Conservation (phyloP, 2,797 vertebrate genomes). For the Sebastes miniatus region DNA sequence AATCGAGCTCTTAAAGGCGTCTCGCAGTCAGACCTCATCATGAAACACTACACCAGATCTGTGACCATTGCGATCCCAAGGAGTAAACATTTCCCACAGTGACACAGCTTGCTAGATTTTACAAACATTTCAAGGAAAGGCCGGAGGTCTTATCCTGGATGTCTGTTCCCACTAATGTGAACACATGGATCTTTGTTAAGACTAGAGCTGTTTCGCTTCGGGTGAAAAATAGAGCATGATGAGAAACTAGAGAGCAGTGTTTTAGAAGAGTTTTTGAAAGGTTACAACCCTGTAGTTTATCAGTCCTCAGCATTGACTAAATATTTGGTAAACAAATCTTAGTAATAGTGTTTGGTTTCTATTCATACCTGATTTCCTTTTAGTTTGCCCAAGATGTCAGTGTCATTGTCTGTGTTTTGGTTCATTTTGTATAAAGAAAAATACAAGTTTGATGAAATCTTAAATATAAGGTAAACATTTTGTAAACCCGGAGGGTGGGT, state of each 20-base stretch:
- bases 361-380: too few relatives aligned
- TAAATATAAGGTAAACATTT: too few relatives aligned
- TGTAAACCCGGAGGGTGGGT: too few relatives aligned
- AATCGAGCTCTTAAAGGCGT: constrained; percentile 55
- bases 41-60: constrained; percentile 63
- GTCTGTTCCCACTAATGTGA: constrained; percentile 3
- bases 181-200: constrained; percentile 12
- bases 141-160: not conserved
- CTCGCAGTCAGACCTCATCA: constrained; percentile 28
- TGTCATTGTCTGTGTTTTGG: too few relatives aligned
- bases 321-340: too few relatives aligned
- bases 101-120: constrained; percentile 21
- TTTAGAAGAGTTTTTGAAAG: not conserved
- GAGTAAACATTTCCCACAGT: constrained; percentile 39
- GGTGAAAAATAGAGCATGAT: not conserved
- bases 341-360: too few relatives aligned
- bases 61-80: constrained; percentile 16
- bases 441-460: too few relatives aligned
- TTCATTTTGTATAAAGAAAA: too few relatives aligned
- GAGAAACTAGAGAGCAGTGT: not conserved
- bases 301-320: too few relatives aligned
- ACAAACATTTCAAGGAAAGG: constrained; percentile 8
- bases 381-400: too few relatives aligned
- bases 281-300: not conserved
- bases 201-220: not conserved